Evolutionary conservation across 2,113 vertebrate species (phyloP).

Genomic region (Pedetes capensis): DNA sequence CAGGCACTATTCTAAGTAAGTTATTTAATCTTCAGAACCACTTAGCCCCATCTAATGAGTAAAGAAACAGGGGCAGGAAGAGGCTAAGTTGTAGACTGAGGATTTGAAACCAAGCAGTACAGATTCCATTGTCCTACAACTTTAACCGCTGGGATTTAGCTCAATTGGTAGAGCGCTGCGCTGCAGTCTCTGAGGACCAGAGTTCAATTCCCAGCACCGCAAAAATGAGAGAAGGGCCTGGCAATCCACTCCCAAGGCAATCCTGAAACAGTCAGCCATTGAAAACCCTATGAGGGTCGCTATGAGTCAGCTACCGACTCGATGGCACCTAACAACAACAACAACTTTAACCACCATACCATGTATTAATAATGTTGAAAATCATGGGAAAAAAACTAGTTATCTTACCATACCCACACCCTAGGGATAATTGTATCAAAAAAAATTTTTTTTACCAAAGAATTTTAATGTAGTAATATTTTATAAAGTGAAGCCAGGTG

Average conservation of each 20-base stretch:
- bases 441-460: not conserved
- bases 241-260: no score
- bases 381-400: not conserved
- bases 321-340: no score
- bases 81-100: not conserved
- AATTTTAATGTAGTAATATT: not conserved
- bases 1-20: not conserved
- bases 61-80: not conserved
- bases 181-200: no score
- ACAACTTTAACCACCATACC: not conserved
- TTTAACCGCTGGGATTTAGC: no score
- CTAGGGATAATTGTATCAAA: not conserved
- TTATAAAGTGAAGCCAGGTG: no score
- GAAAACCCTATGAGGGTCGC: no score
- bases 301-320: no score
- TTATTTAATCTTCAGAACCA: constrained; percentile 10
- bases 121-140: not conserved
- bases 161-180: no score
- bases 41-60: not conserved
- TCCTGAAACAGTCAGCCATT: no score
- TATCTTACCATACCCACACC: not conserved
- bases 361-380: not conserved
- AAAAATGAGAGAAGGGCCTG: no score
- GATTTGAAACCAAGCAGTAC: not conserved
- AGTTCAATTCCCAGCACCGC: no score